Percentiles rank a stretch among this genome's conserved stretches.
phyloP scores from a whole-genome alignment of 2,888 invertebrate genomes.

The Scaptomyza tumidula region DNA sequence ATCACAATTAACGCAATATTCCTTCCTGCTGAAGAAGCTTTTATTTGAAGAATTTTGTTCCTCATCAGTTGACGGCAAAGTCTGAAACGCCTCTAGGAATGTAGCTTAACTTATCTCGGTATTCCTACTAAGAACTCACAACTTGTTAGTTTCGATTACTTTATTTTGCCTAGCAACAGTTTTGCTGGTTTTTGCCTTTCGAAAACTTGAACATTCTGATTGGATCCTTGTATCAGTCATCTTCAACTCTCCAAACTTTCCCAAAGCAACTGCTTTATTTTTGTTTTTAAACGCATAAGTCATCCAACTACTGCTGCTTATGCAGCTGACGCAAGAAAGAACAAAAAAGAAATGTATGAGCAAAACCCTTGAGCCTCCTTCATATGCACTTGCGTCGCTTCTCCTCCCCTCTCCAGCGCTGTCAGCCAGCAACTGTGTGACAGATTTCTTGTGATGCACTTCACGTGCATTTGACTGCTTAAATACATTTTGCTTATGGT shows the following conservation, averaged over 20 bases:
- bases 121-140: too few relatives aligned
- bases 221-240: background rate
- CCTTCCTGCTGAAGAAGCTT: too few relatives aligned
- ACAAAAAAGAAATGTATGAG: constrained; percentile 7
- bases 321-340: background rate
- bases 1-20: too few relatives aligned
- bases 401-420: background rate
- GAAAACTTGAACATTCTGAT: background rate
- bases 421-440: constrained; percentile 62
- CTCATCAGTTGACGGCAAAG: too few relatives aligned
- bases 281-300: constrained; percentile 6
- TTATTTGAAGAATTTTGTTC: too few relatives aligned
- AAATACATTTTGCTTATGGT: constrained; percentile 79
- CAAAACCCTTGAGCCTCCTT: constrained; percentile 45
- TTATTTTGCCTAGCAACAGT: background rate
- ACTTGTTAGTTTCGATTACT: too few relatives aligned
- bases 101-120: too few relatives aligned
- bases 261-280: background rate
- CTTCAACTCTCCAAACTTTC: background rate
- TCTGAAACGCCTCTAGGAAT: too few relatives aligned
- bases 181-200: too few relatives aligned
- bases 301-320: constrained; percentile 25
- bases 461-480: constrained; percentile 80
- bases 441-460: constrained; percentile 77
- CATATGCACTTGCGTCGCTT: constrained; percentile 40